Conservation (phyloP, 2,113 vertebrate species). For the Lipophrys pholis region DNA sequence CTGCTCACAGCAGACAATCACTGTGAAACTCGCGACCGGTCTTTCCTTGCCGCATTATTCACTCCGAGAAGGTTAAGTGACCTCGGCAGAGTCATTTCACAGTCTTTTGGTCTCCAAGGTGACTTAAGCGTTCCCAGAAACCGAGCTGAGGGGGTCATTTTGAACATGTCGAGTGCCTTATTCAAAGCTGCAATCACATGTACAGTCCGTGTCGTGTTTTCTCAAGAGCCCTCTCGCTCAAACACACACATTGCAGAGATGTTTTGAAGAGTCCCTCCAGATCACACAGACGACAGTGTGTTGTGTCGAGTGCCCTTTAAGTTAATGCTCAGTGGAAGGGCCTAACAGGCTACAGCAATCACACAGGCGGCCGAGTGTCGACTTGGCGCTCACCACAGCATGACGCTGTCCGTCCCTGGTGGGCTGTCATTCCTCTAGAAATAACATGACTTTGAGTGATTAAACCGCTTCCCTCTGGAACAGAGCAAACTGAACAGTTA, state of each 20-base stretch:
- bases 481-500: constrained; percentile 59
- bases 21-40: constrained; percentile 30
- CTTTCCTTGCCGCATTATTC: constrained; percentile 31
- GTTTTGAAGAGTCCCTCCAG: constrained; percentile 64
- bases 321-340: constrained; percentile 64
- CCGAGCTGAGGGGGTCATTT: constrained; percentile 53
- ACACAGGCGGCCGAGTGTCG: constrained; percentile 43
- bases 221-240: constrained; percentile 65
- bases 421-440: constrained; percentile 70
- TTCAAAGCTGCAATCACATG: constrained; percentile 69
- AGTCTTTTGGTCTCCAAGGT: constrained; percentile 68
- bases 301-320: constrained; percentile 71
- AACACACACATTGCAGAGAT: constrained; percentile 45
- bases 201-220: constrained; percentile 52
- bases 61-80: constrained; percentile 62
- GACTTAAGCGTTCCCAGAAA: constrained; percentile 51
- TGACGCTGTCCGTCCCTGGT: constrained; percentile 58
- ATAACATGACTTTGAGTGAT: constrained; percentile 75
- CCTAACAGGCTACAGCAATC: constrained; percentile 67
- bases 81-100: constrained; percentile 65
- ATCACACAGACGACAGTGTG: constrained; percentile 47
- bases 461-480: constrained; percentile 68
- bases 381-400: constrained; percentile 58
- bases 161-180: constrained; percentile 54
- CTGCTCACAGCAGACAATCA: constrained; percentile 44